Conservation (phyloP, 30 jellyfish, hydroid and myxozoan genomes). For the Hydractinia echinata region DNA sequence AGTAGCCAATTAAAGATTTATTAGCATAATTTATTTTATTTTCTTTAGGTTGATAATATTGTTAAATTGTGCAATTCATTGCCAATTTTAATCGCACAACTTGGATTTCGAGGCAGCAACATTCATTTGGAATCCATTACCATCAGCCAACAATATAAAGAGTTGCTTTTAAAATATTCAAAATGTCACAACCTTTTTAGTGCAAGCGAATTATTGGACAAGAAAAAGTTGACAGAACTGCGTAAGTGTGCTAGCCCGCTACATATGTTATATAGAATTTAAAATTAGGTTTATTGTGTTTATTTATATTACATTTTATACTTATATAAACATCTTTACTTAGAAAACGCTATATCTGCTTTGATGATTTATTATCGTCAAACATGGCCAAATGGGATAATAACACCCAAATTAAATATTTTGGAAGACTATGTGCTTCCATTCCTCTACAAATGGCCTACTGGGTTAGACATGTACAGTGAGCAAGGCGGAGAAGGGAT, state of each 20-base stretch:
- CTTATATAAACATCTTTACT: background rate
- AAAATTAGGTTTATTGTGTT: background rate
- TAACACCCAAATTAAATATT: background rate
- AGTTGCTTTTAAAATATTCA: background rate
- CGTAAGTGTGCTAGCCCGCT: background rate
- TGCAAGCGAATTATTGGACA: background rate
- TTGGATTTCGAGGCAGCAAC: background rate
- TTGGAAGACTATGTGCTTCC: background rate
- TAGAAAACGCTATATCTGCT: background rate
- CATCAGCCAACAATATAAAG: background rate
- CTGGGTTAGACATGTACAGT: background rate
- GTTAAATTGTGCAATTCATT: background rate
- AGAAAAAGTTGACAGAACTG: background rate
- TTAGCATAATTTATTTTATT: too few species aligned
- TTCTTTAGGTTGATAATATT: background rate
- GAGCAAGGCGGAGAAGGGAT: conserved; percentile 8
- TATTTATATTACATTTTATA: background rate
- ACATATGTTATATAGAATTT: too few species aligned
- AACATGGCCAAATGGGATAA: background rate
- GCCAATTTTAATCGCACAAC: background rate
- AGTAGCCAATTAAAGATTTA: too few species aligned
- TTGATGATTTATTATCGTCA: background rate
- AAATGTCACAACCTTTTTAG: background rate
- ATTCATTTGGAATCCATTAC: background rate
- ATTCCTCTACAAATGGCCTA: background rate